Percentiles rank a stretch among this genome's conserved stretches.
Conservation (phyloP, 2,888 invertebrate species). For the Aethes cnicana region DNA sequence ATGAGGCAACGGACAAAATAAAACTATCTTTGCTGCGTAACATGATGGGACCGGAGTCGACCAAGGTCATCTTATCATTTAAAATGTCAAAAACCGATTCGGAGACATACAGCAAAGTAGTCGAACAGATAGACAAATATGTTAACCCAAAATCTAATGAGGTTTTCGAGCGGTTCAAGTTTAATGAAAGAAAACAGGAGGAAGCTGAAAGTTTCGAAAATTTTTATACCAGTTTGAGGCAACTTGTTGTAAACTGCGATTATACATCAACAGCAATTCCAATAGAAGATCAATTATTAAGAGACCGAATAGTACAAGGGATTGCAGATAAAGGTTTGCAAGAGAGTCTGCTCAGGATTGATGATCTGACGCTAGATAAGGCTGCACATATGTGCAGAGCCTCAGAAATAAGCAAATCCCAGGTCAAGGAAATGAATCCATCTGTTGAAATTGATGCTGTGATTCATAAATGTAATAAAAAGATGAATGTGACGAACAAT, state of each 20-base stretch:
- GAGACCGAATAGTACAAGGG: neutral
- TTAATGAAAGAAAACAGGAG: neutral
- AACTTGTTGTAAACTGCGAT: neutral
- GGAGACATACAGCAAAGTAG: neutral
- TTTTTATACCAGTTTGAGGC: neutral
- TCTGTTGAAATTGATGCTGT: too few relatives aligned
- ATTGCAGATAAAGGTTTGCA: neutral
- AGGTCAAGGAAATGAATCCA: too few relatives aligned
- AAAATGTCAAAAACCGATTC: neutral
- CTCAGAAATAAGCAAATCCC: too few relatives aligned
- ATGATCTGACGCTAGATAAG: neutral
- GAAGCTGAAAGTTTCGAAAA: neutral
- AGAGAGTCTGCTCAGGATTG: neutral
- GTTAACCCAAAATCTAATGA: neutral
- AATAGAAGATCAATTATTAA: conserved; percentile 1
- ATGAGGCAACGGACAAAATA: neutral
- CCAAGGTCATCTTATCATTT: conserved; percentile 1
- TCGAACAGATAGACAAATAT: neutral
- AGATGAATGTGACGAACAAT: too few relatives aligned
- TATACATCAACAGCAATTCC: neutral
- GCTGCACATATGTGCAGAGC: too few relatives aligned
- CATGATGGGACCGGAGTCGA: conserved; percentile 17
- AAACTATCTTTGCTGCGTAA: neutral
- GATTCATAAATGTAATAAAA: too few relatives aligned
- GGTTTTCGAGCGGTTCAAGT: neutral